phyloP scores from a whole-genome alignment of 1,140 invertebrate genomes.

The Megalonaias nervosa region DNA sequence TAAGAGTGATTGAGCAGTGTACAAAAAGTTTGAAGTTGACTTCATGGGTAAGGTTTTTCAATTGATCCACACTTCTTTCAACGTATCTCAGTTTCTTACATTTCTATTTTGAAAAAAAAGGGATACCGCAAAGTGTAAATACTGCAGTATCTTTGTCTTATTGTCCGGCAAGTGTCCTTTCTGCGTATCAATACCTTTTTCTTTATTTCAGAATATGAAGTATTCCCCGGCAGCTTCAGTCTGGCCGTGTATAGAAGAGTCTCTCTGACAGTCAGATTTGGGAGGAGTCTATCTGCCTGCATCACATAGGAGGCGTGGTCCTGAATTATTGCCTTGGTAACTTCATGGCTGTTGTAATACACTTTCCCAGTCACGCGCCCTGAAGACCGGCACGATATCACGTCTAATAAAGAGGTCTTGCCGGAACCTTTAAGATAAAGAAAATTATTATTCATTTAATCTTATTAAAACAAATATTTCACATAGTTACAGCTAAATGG shows the following conservation, averaged over 20 bases:
- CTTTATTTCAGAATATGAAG: conserved; percentile 4
- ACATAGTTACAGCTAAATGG: too few species aligned
- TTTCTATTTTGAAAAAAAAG: too few species aligned
- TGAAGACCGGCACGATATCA: conserved; percentile 36
- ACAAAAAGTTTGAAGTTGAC: too few species aligned
- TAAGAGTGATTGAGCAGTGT: too few species aligned
- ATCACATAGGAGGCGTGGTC: conserved; percentile 46
- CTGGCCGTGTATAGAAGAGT: conserved; percentile 47
- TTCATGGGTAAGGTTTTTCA: too few species aligned
- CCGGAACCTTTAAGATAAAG: conserved; percentile 36
- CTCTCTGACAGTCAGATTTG: conserved; percentile 49
- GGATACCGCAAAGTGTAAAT: too few species aligned
- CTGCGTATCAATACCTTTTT: conserved; percentile 22
- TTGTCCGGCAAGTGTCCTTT: too few species aligned
- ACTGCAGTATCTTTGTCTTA: too few species aligned
- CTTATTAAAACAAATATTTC: too few species aligned
- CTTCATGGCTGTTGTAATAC: conserved; percentile 26
- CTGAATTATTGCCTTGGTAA: conserved; percentile 31
- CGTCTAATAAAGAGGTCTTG: conserved; percentile 51
- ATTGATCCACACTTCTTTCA: too few species aligned
- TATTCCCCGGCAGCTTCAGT: conserved; percentile 39
- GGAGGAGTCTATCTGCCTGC: conserved; percentile 48
- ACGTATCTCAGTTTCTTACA: too few species aligned
- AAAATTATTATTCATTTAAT: too few species aligned
- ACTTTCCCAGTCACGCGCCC: conserved; percentile 40